A percentile compares a stretch with the other conserved stretches of the same genome.
These are phyloP conservation scores for Todus mexicanus DNA, from an alignment of 2,797 vertebrate species.

Conservation along the genomic window DNA sequence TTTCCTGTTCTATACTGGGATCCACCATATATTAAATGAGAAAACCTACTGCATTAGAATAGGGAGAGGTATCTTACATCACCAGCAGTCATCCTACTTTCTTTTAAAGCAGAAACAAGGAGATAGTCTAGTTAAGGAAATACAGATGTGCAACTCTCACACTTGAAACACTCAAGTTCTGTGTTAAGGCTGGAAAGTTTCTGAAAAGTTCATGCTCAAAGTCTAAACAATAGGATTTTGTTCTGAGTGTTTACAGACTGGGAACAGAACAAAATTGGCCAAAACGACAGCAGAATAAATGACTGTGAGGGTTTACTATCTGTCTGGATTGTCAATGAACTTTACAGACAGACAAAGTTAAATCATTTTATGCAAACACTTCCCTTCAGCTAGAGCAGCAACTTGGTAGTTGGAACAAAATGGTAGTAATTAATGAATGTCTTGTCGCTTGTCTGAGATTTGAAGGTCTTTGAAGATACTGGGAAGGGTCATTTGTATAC, in stretches of 20 bases:
- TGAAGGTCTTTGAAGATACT: not conserved
- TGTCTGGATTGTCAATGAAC: not conserved
- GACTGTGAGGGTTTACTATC: not conserved
- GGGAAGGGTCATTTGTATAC: not conserved
- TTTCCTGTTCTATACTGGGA: not conserved
- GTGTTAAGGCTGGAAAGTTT: not conserved
- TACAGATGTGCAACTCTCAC: not conserved
- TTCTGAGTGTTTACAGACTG: not conserved
- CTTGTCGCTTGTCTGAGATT: not conserved
- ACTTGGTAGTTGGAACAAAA: not conserved
- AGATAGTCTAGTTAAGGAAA: not conserved
- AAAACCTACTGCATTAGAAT: not conserved
- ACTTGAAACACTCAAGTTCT: not conserved
- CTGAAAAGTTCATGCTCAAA: not conserved
- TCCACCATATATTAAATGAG: not conserved
- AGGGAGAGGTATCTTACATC: not conserved
- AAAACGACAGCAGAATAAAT: not conserved
- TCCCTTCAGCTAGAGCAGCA: not conserved
- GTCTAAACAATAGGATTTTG: not conserved
- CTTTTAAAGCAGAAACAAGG: not conserved
- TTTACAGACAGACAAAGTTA: not conserved
- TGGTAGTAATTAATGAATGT: not conserved
- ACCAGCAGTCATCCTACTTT: not conserved
- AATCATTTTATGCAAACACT: not conserved
- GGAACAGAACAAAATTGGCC: not conserved